Base-by-base conservation (phyloP, 2,113 vertebrate genomes). In the Semicossyphus pulcher region DNA sequence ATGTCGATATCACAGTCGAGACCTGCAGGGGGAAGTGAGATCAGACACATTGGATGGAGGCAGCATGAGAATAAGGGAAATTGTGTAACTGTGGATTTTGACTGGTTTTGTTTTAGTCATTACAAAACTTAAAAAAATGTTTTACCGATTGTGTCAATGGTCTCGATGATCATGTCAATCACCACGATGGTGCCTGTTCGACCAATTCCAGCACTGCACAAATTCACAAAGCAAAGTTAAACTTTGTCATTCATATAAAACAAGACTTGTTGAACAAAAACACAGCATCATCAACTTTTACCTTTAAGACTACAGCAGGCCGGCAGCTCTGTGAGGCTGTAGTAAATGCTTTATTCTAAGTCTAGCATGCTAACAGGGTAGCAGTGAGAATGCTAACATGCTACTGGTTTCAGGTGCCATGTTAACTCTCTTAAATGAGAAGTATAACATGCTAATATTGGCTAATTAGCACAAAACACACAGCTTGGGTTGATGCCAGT, bases 181-280 rank as follows among this genome's bases (percentile, higher is more conserved):
- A 97, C 96, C 10, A 99, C 94, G 73, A 99, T 96, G 29, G 98
- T 99, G 26, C 98, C 98, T 0, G 98, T 99, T 29, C 98, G 95
- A 56, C 98, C 98, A 2, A 99, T 99, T 58, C 98, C 98, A 66
- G 98, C 98, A 23, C 98, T 99, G 91, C 57, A 91, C 25, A 91
- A 77, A 84, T 72, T 87, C 66, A 84, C 48, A 20, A 41, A 54
- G 41, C n/a, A 14, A 18, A 32, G 34, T 65, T 29, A 62, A 49
- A 41, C n/a, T 48, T 1, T 23, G 42, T 20, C n/a, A 29, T 5
- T 45, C 29, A 48, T 16, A 1, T 16, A 18, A 37, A 44, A 16
- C 3, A 25, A 59, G 21, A 12, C 11, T 15, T 23, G 14, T n/a
- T 53, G 10, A 47, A 23, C 12, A 57, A n/a, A n/a, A n/a, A n/a